Percentiles rank a stretch among this genome's conserved stretches.
Conservation (phyloP, 1,140 invertebrate species). For the Zeugodacus cucurbitae region DNA sequence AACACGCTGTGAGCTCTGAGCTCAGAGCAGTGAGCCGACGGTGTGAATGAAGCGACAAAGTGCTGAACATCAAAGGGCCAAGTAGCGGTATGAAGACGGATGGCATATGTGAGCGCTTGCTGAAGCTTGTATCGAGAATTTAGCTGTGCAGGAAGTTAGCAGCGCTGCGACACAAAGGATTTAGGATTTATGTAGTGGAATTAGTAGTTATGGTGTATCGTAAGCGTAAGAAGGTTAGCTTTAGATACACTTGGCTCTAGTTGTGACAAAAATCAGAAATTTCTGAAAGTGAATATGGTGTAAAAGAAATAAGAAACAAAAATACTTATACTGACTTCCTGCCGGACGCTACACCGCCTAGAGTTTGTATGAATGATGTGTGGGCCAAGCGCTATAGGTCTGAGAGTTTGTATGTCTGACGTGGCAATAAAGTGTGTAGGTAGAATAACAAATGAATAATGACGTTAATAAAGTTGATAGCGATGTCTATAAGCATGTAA, state of each 20-base stretch:
- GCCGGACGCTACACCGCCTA: no score
- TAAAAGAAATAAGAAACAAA: background rate
- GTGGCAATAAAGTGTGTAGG: background rate
- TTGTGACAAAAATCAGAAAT: background rate
- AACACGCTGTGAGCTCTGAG: no score
- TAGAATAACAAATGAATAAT: constrained; percentile 38
- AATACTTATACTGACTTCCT: background rate
- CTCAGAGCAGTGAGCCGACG: no score
- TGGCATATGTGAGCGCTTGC: background rate
- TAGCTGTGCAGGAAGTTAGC: background rate
- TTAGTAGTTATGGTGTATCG: background rate
- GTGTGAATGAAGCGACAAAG: constrained; percentile 16
- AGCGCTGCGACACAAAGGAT: background rate
- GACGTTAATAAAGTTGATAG: constrained; percentile 39
- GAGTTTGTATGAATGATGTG: no score
- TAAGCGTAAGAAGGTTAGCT: background rate
- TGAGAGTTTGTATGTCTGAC: background rate
- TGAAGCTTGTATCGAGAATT: background rate
- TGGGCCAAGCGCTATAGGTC: background rate
- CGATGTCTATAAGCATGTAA: background rate
- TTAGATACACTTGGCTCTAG: no score
- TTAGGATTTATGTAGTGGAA: background rate
- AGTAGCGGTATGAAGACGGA: background rate
- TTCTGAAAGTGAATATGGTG: background rate
- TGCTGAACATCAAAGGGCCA: constrained; percentile 5